These are phyloP conservation scores for Baryphthengus martii DNA, from an alignment of 2,113 vertebrate species.

Conservation along the genomic window DNA sequence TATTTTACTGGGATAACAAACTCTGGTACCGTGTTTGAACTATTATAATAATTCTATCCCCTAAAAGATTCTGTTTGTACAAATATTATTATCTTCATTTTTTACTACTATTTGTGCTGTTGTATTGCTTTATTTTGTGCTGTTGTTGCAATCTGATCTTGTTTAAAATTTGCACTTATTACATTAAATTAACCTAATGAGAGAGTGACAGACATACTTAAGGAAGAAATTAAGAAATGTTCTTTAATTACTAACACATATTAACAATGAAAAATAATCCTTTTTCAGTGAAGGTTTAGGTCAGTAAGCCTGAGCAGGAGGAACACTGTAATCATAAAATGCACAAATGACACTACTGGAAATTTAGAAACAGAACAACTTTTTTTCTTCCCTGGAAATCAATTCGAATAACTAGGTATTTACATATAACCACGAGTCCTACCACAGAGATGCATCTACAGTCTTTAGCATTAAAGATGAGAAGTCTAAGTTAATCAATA, in stretches of 20 bases:
- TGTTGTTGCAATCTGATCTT: background rate
- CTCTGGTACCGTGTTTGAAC: background rate
- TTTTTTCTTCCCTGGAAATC: background rate
- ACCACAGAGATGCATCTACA: background rate
- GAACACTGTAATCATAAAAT: background rate
- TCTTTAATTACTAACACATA: background rate
- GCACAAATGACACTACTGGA: background rate
- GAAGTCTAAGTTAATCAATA: background rate
- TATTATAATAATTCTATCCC: background rate
- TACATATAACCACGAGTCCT: background rate
- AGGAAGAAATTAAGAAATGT: background rate
- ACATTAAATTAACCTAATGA: background rate
- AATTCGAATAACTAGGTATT: background rate
- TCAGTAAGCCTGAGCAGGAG: background rate
- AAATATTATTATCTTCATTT: background rate
- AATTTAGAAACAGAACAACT: background rate
- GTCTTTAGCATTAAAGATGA: background rate
- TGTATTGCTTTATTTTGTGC: background rate
- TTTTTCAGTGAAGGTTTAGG: background rate
- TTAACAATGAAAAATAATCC: background rate
- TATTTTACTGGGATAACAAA: background rate
- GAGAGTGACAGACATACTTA: background rate
- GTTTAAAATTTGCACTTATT: background rate
- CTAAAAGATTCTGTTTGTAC: background rate
- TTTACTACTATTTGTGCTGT: background rate